Evolutionary conservation across 2,888 invertebrate genomes (phyloP).

Genomic region (Oxyteleia sp.): DNA sequence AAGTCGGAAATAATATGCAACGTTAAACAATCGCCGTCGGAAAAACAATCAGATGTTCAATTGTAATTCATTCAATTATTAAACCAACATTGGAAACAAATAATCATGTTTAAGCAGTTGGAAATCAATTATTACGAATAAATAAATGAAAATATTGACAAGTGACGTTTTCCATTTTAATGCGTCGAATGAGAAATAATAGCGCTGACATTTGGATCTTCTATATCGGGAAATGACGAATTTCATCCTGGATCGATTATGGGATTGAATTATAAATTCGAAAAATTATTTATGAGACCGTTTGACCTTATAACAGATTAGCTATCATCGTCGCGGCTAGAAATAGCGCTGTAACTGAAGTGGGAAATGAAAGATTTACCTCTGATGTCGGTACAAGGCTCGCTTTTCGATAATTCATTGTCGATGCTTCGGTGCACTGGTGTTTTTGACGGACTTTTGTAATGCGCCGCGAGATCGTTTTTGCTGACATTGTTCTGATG

Average conservation of each 20-base stretch:
- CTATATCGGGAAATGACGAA: slow-evolving; percentile 19
- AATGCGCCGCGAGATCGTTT: slow-evolving; percentile 77
- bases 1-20: too few relatives aligned
- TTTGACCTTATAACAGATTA: slow-evolving; percentile 41
- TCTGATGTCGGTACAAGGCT: slow-evolving; percentile 84
- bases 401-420: slow-evolving; percentile 83
- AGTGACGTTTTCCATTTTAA: slow-evolving; percentile 3
- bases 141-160: slow-evolving; percentile 31
- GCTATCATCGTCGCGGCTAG: slow-evolving; percentile 1
- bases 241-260: slow-evolving; percentile 8
- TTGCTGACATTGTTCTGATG: slow-evolving; percentile 87
- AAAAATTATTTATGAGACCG: slow-evolving; percentile 38
- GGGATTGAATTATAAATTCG: slow-evolving; percentile 39
- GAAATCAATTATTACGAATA: slow-evolving; percentile 19
- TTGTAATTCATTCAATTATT: slow-evolving; percentile 28
- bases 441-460: slow-evolving; percentile 82
- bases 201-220: slow-evolving; percentile 29
- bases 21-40: not conserved
- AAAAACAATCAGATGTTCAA: slow-evolving; percentile 3
- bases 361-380: slow-evolving; percentile 76
- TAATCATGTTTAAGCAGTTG: slow-evolving; percentile 12
- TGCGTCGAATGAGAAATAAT: slow-evolving; percentile 28
- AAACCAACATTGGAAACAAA: slow-evolving; percentile 13
- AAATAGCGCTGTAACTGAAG: not conserved
- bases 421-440: slow-evolving; percentile 79